A percentile compares a stretch with the other conserved stretches of the same genome.
Evolutionary conservation across 37 sponge, comb jelly and placozoan species (phyloP).

Genomic region (Chondrilla cf. caribensis): DNA sequence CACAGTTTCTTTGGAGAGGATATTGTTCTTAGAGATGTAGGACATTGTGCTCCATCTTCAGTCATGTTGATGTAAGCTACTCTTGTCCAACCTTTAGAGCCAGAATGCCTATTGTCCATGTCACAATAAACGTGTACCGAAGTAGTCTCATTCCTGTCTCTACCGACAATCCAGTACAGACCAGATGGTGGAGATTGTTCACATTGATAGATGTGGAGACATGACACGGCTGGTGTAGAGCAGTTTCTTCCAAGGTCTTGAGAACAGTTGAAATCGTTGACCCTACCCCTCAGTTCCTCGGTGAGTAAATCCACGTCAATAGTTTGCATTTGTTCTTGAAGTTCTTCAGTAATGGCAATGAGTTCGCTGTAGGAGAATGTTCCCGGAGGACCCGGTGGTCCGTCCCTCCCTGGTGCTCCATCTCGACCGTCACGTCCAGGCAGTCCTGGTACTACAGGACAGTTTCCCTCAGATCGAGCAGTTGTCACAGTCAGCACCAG

Average conservation of each 20-base stretch:
- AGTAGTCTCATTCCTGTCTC: background rate
- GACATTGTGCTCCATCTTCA: constrained; percentile 19
- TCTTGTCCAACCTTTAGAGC: constrained; percentile 21
- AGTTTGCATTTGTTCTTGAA: too few relatives aligned
- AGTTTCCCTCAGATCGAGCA: background rate
- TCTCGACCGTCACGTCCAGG: too few relatives aligned
- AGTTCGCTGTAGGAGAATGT: background rate
- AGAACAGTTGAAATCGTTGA: too few relatives aligned
- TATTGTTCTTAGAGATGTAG: background rate
- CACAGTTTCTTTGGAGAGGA: constrained; percentile 11
- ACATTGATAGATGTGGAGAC: background rate
- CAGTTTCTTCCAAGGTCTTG: background rate
- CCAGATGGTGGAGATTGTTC: background rate
- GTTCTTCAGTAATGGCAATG: background rate
- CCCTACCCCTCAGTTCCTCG: too few relatives aligned
- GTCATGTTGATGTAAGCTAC: constrained; percentile 37
- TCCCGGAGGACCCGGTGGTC: background rate
- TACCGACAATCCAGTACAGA: background rate
- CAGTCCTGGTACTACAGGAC: background rate
- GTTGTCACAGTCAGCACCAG: background rate
- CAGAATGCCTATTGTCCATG: background rate
- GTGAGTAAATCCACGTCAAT: too few relatives aligned
- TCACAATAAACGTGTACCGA: background rate
- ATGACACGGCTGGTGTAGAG: background rate
- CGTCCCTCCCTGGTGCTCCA: too few relatives aligned